phyloP scores from a whole-genome alignment of 2,888 invertebrate species.

The Oasisia sp. region DNA sequence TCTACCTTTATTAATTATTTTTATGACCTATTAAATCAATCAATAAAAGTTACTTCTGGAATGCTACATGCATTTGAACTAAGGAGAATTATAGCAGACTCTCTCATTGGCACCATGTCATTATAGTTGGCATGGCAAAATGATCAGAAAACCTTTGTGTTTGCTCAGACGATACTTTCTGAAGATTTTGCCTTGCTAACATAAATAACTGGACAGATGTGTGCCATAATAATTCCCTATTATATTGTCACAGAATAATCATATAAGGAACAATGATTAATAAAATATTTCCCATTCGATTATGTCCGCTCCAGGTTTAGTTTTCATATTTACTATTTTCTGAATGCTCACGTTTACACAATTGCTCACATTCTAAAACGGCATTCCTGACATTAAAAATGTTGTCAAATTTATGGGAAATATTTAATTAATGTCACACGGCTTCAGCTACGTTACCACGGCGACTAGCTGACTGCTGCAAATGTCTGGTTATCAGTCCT shows the following conservation, averaged over 20 bases:
- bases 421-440: slow-evolving; percentile 22
- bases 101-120: background rate
- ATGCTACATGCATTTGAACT: background rate
- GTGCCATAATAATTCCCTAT: slow-evolving; percentile 17
- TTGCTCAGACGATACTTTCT: background rate
- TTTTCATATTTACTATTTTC: background rate
- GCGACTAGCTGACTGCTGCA: background rate
- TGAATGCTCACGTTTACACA: background rate
- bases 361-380: slow-evolving; percentile 14
- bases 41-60: slow-evolving; percentile 7
- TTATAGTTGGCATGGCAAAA: slow-evolving; percentile 23
- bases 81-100: background rate
- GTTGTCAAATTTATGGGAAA: slow-evolving; percentile 14
- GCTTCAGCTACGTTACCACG: slow-evolving; percentile 22
- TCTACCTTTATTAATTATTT: slow-evolving; percentile 14
- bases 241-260: slow-evolving; percentile 6
- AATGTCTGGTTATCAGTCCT: slow-evolving; percentile 14
- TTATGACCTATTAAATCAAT: background rate
- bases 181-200: background rate
- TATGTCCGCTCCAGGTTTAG: background rate
- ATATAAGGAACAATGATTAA: background rate
- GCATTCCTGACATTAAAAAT: background rate
- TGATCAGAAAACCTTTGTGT: background rate
- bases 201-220: slow-evolving; percentile 21
- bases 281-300: slow-evolving; percentile 24